These are phyloP conservation scores for Diaprepes abbreviatus DNA, from an alignment of 2,888 invertebrate species.

Conservation along the genomic window DNA sequence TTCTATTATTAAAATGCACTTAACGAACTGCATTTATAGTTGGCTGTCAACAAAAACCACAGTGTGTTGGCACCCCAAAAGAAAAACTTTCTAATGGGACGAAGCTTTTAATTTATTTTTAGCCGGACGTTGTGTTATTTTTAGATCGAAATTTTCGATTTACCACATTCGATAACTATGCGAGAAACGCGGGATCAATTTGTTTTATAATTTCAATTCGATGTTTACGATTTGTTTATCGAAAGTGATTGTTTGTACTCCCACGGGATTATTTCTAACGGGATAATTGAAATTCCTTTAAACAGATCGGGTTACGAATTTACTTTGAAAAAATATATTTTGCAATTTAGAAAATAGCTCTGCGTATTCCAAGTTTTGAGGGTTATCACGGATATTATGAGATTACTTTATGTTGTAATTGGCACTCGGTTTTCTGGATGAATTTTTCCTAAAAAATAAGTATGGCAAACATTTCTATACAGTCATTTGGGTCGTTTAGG, in stretches of 20 bases:
- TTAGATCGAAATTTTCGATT: conserved; percentile 18
- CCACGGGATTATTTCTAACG: background rate
- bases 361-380: no score
- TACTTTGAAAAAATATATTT: no score
- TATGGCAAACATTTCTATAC: no score
- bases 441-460: no score
- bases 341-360: no score
- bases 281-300: conserved; percentile 10
- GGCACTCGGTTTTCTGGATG: no score
- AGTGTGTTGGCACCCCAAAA: conserved; percentile 7
- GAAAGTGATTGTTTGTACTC: background rate
- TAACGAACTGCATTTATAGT: conserved; percentile 5
- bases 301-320: no score
- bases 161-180: conserved; percentile 7
- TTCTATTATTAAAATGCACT: background rate
- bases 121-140: background rate
- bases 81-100: conserved; percentile 15
- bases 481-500: no score
- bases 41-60: conserved; percentile 7
- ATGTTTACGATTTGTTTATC: conserved; percentile 2
- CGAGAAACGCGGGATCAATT: background rate
- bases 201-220: conserved; percentile 3
- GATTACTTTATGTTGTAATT: no score
- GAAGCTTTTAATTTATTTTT: conserved; percentile 12
- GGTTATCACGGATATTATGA: no score